These are phyloP conservation scores for Brachionus manjavacas DNA, from an alignment of 1,140 invertebrate genomes.

Conservation along the genomic window DNA sequence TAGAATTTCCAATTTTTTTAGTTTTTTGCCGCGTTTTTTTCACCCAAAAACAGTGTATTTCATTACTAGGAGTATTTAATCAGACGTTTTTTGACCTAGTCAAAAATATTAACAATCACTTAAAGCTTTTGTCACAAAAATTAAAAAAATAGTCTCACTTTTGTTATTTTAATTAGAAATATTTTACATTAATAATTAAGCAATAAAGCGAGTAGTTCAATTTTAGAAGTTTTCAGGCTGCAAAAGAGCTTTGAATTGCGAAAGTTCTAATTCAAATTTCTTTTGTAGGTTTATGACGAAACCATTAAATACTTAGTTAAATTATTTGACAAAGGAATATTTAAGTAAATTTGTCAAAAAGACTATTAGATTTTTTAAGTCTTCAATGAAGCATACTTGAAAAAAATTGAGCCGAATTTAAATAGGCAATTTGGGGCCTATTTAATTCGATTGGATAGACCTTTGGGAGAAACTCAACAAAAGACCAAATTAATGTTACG, in stretches of 20 bases:
- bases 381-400: not conserved
- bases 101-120: not conserved
- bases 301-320: not conserved
- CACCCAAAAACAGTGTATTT: not conserved
- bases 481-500: not conserved
- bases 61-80: not conserved
- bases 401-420: not conserved
- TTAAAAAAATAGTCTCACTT: not conserved
- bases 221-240: not conserved
- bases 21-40: too few species aligned
- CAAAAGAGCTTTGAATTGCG: not conserved
- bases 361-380: not conserved
- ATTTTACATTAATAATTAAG: constrained; percentile 1
- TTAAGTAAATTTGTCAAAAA: not conserved
- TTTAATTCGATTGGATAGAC: not conserved
- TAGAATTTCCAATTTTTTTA: not conserved
- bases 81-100: constrained; percentile 4
- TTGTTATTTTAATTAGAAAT: constrained; percentile 2
- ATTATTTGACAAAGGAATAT: not conserved
- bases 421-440: not conserved
- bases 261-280: not conserved
- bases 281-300: not conserved
- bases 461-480: not conserved
- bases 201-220: not conserved
- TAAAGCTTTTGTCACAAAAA: not conserved